Evolutionary conservation across 2,113 vertebrate species (phyloP), one percentile per base, ranked within the genome.

Genomic region (Myocastor coypus): DNA sequence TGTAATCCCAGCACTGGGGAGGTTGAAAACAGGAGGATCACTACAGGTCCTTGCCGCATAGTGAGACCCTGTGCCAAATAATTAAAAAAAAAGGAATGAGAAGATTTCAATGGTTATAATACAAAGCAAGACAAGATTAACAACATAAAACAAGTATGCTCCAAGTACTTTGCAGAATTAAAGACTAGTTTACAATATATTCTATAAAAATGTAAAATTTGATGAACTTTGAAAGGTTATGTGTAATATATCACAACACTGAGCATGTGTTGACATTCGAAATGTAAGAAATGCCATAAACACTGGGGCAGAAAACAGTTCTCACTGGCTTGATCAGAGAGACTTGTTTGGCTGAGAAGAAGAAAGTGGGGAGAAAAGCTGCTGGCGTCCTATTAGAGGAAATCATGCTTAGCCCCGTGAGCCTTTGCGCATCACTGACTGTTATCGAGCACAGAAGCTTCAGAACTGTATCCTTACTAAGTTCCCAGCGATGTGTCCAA

Each of bases 401-500:
- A 61, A 42, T 40, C 8, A 1, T 30, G 37, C 59, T 14, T 30
- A 24, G 64, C 34, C 32, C 40, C 19, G 37, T 28, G n/a, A 91
- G 40, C 64, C 37, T 42, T 28, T 83, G 19, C 52, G 34, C 64
- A 40, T 64, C 5, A 8, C 24, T 84, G 69, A 77, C 50, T 55
- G 61, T 68, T 81, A 63, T 9, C 66, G 59, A 92, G 50, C 28
- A 92, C 77, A 85, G 77, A 16, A n/a, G 5, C 12, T 46, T 75
- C 19, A 59, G 42, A 85, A 91, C n/a, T 84, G 4, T 68, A 77
- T 52, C 75, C 92, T 88, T 88, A 52, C 40, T 66, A 66, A 57
- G 24, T 32, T 94, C 86, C 95, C 34, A 87, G 96, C 77, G 92
- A 96, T 28, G 7, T 91, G 75, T 34, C 78, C 28, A 63, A 64